phyloP scores from a whole-genome alignment of 2,797 vertebrate genomes.

The Enteromius thamalakanensis region DNA sequence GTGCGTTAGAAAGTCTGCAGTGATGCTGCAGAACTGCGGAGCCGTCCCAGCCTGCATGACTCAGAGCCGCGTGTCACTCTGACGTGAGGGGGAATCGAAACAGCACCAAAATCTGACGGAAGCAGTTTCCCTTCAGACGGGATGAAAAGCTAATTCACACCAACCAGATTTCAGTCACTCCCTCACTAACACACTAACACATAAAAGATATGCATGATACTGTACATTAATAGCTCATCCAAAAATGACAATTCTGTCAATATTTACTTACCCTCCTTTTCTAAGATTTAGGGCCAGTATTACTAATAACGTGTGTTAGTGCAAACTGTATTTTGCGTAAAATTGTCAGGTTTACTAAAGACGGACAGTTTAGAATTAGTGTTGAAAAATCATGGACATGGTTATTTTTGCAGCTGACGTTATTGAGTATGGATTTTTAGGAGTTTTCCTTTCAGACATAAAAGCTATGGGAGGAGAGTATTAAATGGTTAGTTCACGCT shows the following conservation, averaged over 20 bases:
- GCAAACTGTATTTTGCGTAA: too few relatives aligned
- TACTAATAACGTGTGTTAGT: too few relatives aligned
- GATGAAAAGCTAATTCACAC: background rate
- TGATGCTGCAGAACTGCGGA: constrained; percentile 34
- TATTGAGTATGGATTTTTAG: too few relatives aligned
- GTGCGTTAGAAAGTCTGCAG: constrained; percentile 31
- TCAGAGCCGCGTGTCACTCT: constrained; percentile 22
- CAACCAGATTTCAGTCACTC: background rate
- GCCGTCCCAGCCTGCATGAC: constrained; percentile 23
- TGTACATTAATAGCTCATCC: background rate
- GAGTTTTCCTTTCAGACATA: too few relatives aligned
- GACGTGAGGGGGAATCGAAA: constrained; percentile 29
- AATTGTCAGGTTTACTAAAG: too few relatives aligned
- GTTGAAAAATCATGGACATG: too few relatives aligned
- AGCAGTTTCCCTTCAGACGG: background rate
- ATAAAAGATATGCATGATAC: background rate
- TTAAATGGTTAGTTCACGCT: too few relatives aligned
- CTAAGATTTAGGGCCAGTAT: too few relatives aligned
- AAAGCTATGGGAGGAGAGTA: too few relatives aligned
- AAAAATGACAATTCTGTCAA: background rate
- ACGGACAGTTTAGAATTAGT: too few relatives aligned
- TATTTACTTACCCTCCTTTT: background rate
- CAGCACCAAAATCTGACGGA: constrained; percentile 2
- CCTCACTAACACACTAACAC: background rate
- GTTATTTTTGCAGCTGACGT: too few relatives aligned